A percentile compares a stretch with the other conserved stretches of the same genome.
Evolutionary conservation across 2,797 vertebrate genomes (phyloP).

Genomic region (Meriones psammophilus): DNA sequence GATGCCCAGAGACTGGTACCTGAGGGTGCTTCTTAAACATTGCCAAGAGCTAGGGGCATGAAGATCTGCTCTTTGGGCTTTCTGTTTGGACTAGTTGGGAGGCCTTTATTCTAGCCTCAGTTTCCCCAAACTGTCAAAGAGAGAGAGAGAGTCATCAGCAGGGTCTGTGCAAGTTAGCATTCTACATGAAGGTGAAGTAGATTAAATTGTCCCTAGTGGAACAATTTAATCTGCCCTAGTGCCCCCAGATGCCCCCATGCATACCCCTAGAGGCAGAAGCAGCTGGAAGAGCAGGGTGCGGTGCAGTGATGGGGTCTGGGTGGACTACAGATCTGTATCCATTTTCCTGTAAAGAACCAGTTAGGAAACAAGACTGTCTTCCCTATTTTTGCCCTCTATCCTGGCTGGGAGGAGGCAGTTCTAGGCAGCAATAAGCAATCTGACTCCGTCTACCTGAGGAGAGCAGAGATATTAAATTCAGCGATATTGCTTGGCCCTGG

Average conservation of each 20-base stretch:
- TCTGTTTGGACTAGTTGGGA: background rate
- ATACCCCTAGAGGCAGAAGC: background rate
- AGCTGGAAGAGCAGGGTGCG: too few species aligned
- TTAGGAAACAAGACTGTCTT: background rate
- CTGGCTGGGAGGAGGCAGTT: background rate
- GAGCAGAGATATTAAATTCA: background rate
- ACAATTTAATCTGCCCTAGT: background rate
- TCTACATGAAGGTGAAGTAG: too few species aligned
- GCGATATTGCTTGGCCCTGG: too few species aligned
- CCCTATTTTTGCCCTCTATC: background rate
- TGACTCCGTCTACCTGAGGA: background rate
- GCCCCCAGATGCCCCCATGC: background rate
- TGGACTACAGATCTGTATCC: background rate
- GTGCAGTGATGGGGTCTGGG: too few species aligned
- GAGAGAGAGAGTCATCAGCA: background rate
- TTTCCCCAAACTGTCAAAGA: background rate
- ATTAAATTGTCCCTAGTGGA: background rate
- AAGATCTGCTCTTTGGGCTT: background rate
- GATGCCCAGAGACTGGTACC: background rate
- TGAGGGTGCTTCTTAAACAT: background rate
- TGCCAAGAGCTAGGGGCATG: accelerated
- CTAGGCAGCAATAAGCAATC: background rate
- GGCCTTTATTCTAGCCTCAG: background rate
- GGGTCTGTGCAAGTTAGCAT: background rate
- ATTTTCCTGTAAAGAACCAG: constrained; percentile 41